Evolutionary conservation across 1,140 invertebrate genomes (phyloP).

Genomic region (Scaptomyza graminum): DNA sequence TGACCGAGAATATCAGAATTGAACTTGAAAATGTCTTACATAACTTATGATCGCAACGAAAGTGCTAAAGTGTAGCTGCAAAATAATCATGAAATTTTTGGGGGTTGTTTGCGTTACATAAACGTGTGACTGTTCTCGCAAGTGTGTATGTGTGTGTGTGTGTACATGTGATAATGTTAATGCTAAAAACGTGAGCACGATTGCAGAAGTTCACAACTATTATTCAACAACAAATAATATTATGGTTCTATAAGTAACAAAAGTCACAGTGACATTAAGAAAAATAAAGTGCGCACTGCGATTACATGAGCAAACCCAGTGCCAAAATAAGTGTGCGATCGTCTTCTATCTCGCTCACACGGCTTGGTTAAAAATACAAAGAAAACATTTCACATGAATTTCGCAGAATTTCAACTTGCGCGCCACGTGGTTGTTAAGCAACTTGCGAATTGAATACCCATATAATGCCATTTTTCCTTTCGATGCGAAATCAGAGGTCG

Average conservation of each 20-base stretch:
- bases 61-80: not conserved
- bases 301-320: slow-evolving; percentile 65
- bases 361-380: slow-evolving; percentile 15
- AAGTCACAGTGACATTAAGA: slow-evolving; percentile 64
- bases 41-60: slow-evolving; percentile 20
- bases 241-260: slow-evolving; percentile 10
- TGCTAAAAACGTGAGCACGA: slow-evolving; percentile 5
- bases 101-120: slow-evolving; percentile 76
- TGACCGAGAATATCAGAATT: slow-evolving; percentile 14
- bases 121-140: slow-evolving; percentile 50
- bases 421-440: slow-evolving; percentile 71
- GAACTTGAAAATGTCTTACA: slow-evolving; percentile 23
- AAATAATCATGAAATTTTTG: slow-evolving; percentile 43
- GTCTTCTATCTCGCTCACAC: slow-evolving; percentile 32
- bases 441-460: slow-evolving; percentile 34
- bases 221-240: slow-evolving; percentile 34
- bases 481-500: slow-evolving; percentile 17
- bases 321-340: slow-evolving; percentile 28
- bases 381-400: slow-evolving; percentile 21
- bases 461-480: slow-evolving; percentile 3
- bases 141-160: slow-evolving; percentile 24
- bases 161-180: slow-evolving; percentile 15
- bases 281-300: slow-evolving; percentile 43
- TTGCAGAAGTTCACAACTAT: slow-evolving; percentile 42
- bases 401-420: slow-evolving; percentile 42